A percentile compares a stretch with the other conserved stretches of the same genome.
Evolutionary conservation across 2,797 vertebrate genomes (phyloP).

Genomic region (Aplochiton taeniatus): DNA sequence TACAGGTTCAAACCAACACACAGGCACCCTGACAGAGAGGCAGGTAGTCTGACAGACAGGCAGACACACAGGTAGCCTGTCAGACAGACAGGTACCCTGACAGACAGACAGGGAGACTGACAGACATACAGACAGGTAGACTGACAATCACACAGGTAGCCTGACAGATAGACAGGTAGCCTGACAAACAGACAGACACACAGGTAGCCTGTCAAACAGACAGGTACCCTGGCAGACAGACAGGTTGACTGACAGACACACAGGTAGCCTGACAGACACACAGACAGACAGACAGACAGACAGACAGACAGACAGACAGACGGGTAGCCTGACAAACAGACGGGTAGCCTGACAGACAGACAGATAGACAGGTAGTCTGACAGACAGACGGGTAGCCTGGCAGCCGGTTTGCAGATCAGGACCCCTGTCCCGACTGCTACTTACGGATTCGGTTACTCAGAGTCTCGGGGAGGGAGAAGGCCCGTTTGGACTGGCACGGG

Average conservation of each 20-base stretch:
- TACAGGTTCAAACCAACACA: no score
- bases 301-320: neutral
- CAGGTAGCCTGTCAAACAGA: no score
- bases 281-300: no score
- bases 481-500: constrained; percentile 87
- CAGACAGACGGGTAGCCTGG: constrained; percentile 2
- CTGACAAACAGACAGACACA: constrained; percentile 5
- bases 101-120: constrained; percentile 28
- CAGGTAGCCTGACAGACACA: no score
- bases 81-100: constrained; percentile 11
- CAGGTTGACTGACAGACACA: neutral
- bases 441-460: constrained; percentile 94
- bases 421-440: constrained; percentile 62
- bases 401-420: constrained; percentile 2
- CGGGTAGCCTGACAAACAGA: neutral
- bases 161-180: constrained; percentile 32
- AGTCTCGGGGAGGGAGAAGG: constrained; percentile 94
- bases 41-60: constrained; percentile 8
- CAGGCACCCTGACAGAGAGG: no score
- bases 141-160: neutral
- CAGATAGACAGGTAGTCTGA: no score
- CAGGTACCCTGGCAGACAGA: no score
- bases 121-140: no score
- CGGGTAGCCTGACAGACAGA: no score
- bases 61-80: neutral